Conservation (phyloP, 2,113 vertebrate species). For the Leiothrix lutea region DNA sequence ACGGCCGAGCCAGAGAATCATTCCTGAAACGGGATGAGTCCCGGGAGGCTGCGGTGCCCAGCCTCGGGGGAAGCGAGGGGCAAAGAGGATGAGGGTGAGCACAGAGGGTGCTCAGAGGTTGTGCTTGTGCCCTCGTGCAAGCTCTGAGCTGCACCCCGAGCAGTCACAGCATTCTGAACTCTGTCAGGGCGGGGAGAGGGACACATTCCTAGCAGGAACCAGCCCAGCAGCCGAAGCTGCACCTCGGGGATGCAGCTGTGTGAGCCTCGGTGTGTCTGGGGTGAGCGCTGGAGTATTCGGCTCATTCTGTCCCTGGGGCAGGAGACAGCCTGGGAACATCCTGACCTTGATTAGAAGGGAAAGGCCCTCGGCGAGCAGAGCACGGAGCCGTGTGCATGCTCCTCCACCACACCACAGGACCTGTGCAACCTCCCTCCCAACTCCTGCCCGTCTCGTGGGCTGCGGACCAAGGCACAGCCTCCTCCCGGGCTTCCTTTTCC, state of each 20-base stretch:
- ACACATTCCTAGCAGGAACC: too few species aligned
- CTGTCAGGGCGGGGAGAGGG: not conserved
- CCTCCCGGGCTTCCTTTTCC: constrained; percentile 32
- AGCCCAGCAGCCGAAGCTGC: not conserved
- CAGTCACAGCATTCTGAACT: not conserved
- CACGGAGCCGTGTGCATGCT: fast-evolving
- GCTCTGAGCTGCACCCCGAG: not conserved
- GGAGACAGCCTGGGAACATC: not conserved
- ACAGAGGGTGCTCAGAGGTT: not conserved
- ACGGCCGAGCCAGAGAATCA: not conserved
- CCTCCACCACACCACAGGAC: not conserved
- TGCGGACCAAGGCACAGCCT: not conserved
- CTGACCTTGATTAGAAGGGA: not conserved
- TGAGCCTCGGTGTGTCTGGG: not conserved
- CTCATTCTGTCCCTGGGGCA: not conserved
- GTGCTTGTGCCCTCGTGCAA: not conserved
- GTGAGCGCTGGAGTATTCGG: not conserved
- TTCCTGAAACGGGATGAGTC: not conserved
- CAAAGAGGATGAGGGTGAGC: not conserved
- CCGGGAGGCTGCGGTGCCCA: not conserved
- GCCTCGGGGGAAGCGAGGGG: not conserved
- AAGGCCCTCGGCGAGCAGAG: not conserved
- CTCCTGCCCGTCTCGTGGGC: not conserved
- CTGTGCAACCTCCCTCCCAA: not conserved
- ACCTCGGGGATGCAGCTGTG: not conserved